These are phyloP conservation scores for Drosophila neonasuta DNA, from an alignment of 2,888 invertebrate genomes.

Conservation along the genomic window DNA sequence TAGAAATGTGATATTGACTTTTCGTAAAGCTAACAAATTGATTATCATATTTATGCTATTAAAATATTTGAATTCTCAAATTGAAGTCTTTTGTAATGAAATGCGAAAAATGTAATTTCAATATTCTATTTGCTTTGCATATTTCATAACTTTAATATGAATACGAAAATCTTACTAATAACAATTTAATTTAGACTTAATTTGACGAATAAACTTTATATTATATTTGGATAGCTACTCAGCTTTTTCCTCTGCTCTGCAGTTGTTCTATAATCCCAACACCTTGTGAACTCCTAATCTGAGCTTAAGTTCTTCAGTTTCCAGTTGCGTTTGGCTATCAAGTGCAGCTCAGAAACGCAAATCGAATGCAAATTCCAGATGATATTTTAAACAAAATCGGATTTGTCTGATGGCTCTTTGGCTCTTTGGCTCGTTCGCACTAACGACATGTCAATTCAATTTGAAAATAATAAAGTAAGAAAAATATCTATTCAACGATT, in stretches of 20 bases:
- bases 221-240: neutral
- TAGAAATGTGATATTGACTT: neutral
- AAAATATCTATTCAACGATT: constrained; percentile 33
- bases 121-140: too few relatives aligned
- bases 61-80: too few relatives aligned
- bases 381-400: constrained; percentile 65
- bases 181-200: too few relatives aligned
- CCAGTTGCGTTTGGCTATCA: constrained; percentile 33
- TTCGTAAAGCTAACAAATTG: too few relatives aligned
- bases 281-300: constrained; percentile 29
- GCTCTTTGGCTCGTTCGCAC: constrained; percentile 2
- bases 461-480: constrained; percentile 70
- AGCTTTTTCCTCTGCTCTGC: neutral
- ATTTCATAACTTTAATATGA: too few relatives aligned
- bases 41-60: too few relatives aligned
- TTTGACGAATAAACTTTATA: too few relatives aligned
- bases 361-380: constrained; percentile 66
- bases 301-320: constrained; percentile 29
- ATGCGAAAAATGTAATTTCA: too few relatives aligned
- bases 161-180: too few relatives aligned
- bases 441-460: constrained; percentile 75
- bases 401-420: constrained; percentile 61
- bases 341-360: constrained; percentile 32
- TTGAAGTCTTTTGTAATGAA: too few relatives aligned
- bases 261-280: constrained; percentile 12